phyloP scores from a whole-genome alignment of 2,113 vertebrate genomes.

The Trematomus loennbergii region DNA sequence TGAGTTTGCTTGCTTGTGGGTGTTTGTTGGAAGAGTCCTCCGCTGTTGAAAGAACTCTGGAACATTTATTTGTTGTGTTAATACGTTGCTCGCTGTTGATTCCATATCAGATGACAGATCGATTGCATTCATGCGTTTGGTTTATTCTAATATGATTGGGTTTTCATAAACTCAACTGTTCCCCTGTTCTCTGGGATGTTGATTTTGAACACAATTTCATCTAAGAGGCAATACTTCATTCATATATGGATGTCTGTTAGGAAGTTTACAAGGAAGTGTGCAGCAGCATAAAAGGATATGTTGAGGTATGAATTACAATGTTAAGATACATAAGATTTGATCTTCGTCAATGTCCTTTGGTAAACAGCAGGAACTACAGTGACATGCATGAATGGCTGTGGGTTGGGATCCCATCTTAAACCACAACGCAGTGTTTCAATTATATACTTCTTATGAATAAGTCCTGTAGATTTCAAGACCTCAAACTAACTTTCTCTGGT shows the following conservation, averaged over 20 bases:
- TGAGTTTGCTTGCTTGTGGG: background rate
- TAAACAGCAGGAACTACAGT: background rate
- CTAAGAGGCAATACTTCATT: constrained; percentile 22
- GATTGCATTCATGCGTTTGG: constrained; percentile 47
- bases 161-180: constrained; percentile 53
- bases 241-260: constrained; percentile 3
- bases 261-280: too few relatives aligned
- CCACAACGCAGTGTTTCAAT: too few relatives aligned
- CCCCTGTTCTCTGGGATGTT: background rate
- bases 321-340: background rate
- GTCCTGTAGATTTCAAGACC: too few relatives aligned
- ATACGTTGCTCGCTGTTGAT: constrained; percentile 27
- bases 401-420: too few relatives aligned
- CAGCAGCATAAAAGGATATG: background rate
- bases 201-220: constrained; percentile 33
- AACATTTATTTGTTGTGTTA: constrained; percentile 25
- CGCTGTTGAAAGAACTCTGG: background rate
- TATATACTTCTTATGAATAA: too few relatives aligned
- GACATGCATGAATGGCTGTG: background rate
- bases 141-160: constrained; percentile 51
- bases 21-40: background rate
- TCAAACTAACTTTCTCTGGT: too few relatives aligned
- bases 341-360: background rate
- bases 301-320: background rate
- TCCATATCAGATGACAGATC: constrained; percentile 38